Conservation (phyloP, 2,888 invertebrate genomes). For the Spilarctia lutea region DNA sequence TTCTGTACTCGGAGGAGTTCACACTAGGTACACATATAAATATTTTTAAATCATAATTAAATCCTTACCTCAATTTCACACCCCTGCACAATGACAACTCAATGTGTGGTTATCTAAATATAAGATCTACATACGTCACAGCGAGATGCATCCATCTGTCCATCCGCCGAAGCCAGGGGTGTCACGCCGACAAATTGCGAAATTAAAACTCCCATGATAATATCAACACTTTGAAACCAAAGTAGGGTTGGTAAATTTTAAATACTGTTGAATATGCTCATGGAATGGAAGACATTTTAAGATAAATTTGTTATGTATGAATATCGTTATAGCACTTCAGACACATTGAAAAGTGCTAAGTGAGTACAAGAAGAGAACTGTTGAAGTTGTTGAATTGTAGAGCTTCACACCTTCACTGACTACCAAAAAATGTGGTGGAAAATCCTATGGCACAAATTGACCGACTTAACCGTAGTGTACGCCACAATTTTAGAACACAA, state of each 20-base stretch:
- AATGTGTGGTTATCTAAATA: slow-evolving; percentile 64
- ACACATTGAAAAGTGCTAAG: too few species aligned
- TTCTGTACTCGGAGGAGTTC: too few species aligned
- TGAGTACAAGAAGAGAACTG: too few species aligned
- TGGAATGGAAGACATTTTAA: background rate
- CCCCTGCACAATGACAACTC: slow-evolving; percentile 48
- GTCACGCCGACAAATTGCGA: slow-evolving; percentile 77
- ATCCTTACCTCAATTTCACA: slow-evolving; percentile 41
- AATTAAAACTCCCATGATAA: slow-evolving; percentile 82
- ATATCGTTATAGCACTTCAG: too few species aligned
- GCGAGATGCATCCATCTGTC: slow-evolving; percentile 67
- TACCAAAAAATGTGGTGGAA: too few species aligned
- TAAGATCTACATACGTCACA: slow-evolving; percentile 71
- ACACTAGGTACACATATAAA: background rate
- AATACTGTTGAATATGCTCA: slow-evolving; percentile 6
- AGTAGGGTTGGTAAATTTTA: slow-evolving; percentile 22
- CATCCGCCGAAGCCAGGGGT: slow-evolving; percentile 54
- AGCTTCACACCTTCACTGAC: too few species aligned
- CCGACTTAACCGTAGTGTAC: too few species aligned
- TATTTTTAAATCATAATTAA: background rate
- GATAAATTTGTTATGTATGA: background rate
- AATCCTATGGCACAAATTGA: too few species aligned
- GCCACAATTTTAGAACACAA: too few species aligned
- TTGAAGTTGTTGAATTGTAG: too few species aligned
- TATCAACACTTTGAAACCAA: slow-evolving; percentile 51